Evolutionary conservation across 1,140 invertebrate species (phyloP), one percentile per base, ranked within the genome.

Genomic region (Drosophila micromelanica): DNA sequence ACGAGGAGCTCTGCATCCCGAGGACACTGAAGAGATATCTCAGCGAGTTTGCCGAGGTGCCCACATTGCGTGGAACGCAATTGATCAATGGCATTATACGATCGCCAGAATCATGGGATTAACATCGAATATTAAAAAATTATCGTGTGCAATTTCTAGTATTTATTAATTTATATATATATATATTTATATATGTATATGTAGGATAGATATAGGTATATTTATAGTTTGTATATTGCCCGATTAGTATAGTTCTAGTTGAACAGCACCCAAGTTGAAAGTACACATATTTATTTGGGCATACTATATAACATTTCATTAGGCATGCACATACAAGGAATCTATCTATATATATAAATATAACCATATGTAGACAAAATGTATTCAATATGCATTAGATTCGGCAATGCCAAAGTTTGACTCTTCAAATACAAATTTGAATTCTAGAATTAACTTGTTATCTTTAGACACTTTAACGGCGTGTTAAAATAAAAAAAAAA

Each of bases 21-120:
- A 52, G 23, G 15, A 67, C 68, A 5, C 37, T 92, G 6, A 90
- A 92, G 59, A 60, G 45, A 51, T 92, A 85, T 62, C 60, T 92
- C 17, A 76, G 73, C 46, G 73, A 92, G 8, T 91, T 81, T 55
- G 46, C 68, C 15, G 91, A 92, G 32, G 49, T 90, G 60, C 61
- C 89, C 5, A 51, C 12, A 11, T 46, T 90, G n/a, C 35, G 38
- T 35, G 54, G 45, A 9, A 35, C 43, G 1, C 61, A 78, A 13
- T 37, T 9, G 3, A 5, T 17, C 43, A 17, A 17, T 17, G 60
- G 30, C 6, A 17, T 62, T 13, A 20, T 77, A 30, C 55, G 61
- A 46, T 67, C 65, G 5, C 20, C 43, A 2, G 81, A 80, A 27
- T 69, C 43, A 5, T 86, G 81, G 82, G 75, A 87, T 78, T 87